Percentiles rank a stretch among this genome's conserved stretches.
Conservation (phyloP, 2,888 invertebrate species). For the Agrochola macilenta region DNA sequence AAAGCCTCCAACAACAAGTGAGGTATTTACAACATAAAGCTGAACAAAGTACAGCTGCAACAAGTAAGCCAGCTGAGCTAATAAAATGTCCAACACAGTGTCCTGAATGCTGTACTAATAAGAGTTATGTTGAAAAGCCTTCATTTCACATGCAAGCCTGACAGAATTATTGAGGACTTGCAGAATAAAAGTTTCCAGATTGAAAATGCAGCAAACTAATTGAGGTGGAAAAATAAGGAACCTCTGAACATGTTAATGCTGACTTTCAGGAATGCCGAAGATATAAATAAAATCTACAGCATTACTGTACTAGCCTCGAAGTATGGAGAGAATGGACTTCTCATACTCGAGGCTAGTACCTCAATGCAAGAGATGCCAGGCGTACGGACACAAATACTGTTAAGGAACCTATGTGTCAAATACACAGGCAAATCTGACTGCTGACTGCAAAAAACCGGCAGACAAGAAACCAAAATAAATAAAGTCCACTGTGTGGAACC, state of each 20-base stretch:
- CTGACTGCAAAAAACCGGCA: too few species aligned
- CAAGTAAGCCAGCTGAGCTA: neutral
- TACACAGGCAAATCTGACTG: too few species aligned
- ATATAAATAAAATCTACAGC: neutral
- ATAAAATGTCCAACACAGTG: neutral
- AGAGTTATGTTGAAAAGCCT: neutral
- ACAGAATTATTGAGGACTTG: neutral
- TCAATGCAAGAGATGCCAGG: too few species aligned
- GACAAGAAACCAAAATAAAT: neutral
- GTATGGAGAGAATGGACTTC: too few species aligned
- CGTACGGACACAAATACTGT: too few species aligned
- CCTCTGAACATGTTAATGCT: neutral
- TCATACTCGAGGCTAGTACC: neutral
- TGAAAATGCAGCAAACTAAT: neutral
- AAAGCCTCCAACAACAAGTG: neutral
- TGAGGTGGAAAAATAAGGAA: neutral
- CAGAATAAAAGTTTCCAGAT: neutral
- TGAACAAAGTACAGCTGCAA: neutral
- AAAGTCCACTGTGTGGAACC: neutral
- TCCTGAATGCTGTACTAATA: neutral
- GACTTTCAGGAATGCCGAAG: neutral
- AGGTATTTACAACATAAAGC: neutral
- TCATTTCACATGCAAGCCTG: neutral
- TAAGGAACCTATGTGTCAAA: too few species aligned
- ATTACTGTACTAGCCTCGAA: too few species aligned